These are phyloP conservation scores for Drosophila prosaltans DNA, from an alignment of 1,140 invertebrate species.

Conservation along the genomic window DNA sequence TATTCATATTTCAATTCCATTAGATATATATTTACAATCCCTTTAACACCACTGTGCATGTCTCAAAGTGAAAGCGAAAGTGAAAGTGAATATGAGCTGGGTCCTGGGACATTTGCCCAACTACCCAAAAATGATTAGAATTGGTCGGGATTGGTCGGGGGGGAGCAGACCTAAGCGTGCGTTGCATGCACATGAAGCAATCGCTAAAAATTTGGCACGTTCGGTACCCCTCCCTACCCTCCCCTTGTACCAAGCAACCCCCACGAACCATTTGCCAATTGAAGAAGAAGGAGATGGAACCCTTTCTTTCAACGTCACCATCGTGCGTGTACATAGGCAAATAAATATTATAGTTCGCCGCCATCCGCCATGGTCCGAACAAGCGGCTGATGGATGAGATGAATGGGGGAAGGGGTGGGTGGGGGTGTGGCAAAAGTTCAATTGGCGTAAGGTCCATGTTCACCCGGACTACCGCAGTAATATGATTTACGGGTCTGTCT, in stretches of 20 bases:
- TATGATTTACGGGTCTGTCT: conserved; percentile 62
- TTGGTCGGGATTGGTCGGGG: background rate
- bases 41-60: background rate
- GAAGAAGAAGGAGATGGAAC: background rate
- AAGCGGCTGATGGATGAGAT: background rate
- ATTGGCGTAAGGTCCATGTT: conserved; percentile 40
- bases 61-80: conserved; percentile 24
- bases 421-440: conserved; percentile 27
- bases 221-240: background rate
- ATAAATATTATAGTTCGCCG: conserved; percentile 45
- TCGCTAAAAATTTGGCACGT: conserved; percentile 44
- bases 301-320: conserved; percentile 22
- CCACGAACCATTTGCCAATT: background rate
- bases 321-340: conserved; percentile 44
- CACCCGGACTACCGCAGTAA: conserved; percentile 42
- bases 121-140: conserved; percentile 6
- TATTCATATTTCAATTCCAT: too few species aligned
- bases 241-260: background rate
- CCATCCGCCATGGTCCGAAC: conserved; percentile 1
- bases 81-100: conserved; percentile 34
- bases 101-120: conserved; percentile 7
- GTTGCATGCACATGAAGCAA: conserved; percentile 50
- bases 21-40: too few species aligned
- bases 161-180: conserved; percentile 26
- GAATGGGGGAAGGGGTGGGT: background rate